Base-by-base conservation (phyloP, 2,797 vertebrate genomes). In the Macroramphosus scolopax region DNA sequence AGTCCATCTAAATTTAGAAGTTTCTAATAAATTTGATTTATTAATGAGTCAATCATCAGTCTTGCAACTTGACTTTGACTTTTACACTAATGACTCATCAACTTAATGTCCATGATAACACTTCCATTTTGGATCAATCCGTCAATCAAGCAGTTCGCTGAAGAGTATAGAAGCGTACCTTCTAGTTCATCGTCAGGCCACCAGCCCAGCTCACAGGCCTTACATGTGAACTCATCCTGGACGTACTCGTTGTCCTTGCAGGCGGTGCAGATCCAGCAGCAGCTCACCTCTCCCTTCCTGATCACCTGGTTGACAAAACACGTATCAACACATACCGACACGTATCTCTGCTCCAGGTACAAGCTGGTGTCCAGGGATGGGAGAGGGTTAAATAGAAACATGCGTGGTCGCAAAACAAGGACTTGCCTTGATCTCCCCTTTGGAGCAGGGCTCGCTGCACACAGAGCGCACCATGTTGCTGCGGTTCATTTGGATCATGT, bases 201-300 rank as follows among this genome's bases (percentile, higher is more conserved):
- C 94, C 94, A 96, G 54, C 97, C 97, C 50, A 98, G 82, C 12
- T 96, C 94, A 64, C 97, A 99, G 17, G 95, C 94, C 78, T 93
- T 97, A 71, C 97, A 99, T 0, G 97, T 99, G 86, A 99, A 99
- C 80, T 99, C 97, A 5, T 99, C 97, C 81, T 95, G 95, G 65
- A 97, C 95, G 1, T 81, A 92, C 51, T 99, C 97, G 2, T 99
- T 99, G 80, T 99, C 96, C 66, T 99, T 99, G 74, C 97, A 99
- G 40, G 92, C 89, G 0, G 95, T 98, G 61, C 97, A 99, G 78
- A 99, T 98, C 96, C 96, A 99, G 79, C 96, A 99, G 87, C 96
- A 99, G 73, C 96, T 99, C 76, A 99, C 96, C 68, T 98, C 96
- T 44, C 96, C 96, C 72, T 99, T 99, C 51, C 96, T 91, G 72